phyloP scores from a whole-genome alignment of 2,113 vertebrate genomes.

The Oreotrochilus melanogaster region DNA sequence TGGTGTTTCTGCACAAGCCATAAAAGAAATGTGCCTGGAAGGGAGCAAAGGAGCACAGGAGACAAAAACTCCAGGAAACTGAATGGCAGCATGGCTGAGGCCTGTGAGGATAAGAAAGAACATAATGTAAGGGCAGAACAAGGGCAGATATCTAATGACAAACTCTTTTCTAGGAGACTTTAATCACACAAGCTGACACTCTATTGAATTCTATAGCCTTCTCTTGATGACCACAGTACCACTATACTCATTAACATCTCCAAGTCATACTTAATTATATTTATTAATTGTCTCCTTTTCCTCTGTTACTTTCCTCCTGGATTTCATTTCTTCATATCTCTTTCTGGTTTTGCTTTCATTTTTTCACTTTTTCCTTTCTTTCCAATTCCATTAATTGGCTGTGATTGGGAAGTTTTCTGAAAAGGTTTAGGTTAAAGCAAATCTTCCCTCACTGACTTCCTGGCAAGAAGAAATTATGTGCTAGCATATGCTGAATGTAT shows the following conservation, averaged over 20 bases:
- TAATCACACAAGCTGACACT: neutral
- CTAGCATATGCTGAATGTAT: neutral
- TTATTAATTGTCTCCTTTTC: neutral
- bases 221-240: neutral
- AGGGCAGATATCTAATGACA: neutral
- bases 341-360: neutral
- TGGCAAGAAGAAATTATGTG: neutral
- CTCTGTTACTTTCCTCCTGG: neutral
- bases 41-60: neutral
- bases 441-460: neutral
- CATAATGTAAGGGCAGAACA: neutral
- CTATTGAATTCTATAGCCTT: neutral
- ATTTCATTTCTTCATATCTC: neutral
- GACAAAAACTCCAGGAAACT: neutral
- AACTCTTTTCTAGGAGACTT: neutral
- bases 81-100: neutral
- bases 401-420: neutral
- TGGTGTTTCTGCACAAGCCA: neutral
- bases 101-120: neutral
- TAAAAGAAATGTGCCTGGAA: neutral
- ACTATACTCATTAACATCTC: neutral
- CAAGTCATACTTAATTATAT: neutral
- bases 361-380: neutral
- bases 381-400: neutral
- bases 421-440: neutral